These are phyloP conservation scores for Opisthocomus hoazin DNA, from an alignment of 2,113 vertebrate species.

Conservation along the genomic window DNA sequence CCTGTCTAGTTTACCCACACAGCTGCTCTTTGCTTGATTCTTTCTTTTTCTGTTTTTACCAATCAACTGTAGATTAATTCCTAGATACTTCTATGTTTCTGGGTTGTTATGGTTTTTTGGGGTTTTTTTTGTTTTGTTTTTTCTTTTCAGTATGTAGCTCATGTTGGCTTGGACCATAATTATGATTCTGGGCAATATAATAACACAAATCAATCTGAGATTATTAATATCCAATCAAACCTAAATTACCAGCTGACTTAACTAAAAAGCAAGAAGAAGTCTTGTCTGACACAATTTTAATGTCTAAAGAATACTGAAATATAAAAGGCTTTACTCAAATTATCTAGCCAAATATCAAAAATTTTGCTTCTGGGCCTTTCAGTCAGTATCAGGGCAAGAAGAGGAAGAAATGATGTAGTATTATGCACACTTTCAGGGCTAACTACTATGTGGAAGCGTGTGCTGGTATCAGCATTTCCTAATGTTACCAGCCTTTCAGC, in stretches of 20 bases:
- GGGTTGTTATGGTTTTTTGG: neutral
- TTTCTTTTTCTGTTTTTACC: neutral
- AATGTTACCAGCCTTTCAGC: neutral
- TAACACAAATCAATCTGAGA: neutral
- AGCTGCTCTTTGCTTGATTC: neutral
- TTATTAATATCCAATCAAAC: neutral
- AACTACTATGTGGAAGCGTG: neutral
- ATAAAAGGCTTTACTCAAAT: neutral
- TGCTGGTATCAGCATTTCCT: neutral
- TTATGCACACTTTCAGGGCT: neutral
- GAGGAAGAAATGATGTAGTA: neutral
- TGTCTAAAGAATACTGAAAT: neutral
- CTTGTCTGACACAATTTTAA: neutral
- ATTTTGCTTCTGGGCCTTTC: neutral
- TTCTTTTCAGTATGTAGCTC: neutral
- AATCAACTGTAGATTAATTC: neutral
- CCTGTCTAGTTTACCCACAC: neutral
- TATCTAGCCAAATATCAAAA: neutral
- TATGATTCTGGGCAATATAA: neutral
- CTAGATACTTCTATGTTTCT: neutral
- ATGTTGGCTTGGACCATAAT: neutral
- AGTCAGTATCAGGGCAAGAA: neutral
- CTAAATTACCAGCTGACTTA: neutral
- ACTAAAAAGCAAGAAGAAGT: neutral
- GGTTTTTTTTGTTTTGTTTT: too few relatives aligned